These are phyloP conservation scores for Pollenia angustigena DNA, from an alignment of 2,888 invertebrate genomes.

Conservation along the genomic window DNA sequence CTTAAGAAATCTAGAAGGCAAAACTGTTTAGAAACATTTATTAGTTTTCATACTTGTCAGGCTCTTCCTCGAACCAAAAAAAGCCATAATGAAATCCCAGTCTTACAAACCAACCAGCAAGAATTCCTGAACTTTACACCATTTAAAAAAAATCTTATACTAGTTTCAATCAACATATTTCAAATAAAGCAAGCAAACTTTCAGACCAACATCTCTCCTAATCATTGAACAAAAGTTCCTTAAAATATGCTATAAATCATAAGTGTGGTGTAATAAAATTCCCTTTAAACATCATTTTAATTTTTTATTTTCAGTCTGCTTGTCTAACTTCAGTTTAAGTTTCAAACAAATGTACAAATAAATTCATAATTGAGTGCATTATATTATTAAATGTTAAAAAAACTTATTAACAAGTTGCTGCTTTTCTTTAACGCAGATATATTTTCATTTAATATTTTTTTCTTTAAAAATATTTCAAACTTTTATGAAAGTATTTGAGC, in stretches of 20 bases:
- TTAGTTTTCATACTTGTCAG: no score
- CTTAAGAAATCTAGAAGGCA: no score
- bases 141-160: no score
- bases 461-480: constrained; percentile 36
- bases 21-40: no score
- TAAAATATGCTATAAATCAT: constrained; percentile 6
- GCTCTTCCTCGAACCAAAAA: no score
- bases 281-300: constrained; percentile 4
- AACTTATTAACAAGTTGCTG: neutral
- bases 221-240: neutral
- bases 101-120: no score
- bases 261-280: neutral
- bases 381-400: constrained; percentile 44
- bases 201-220: no score
- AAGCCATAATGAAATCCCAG: no score
- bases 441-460: neutral
- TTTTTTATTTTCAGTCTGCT: neutral
- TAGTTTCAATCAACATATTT: no score
- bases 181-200: no score
- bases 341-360: neutral
- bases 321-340: neutral
- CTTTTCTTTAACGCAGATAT: neutral
- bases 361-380: constrained; percentile 51
- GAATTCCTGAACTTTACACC: no score
- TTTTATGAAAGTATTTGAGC: constrained; percentile 31